These are phyloP conservation scores for Pyrocoelia pectoralis DNA, from an alignment of 2,888 invertebrate species.

Conservation along the genomic window DNA sequence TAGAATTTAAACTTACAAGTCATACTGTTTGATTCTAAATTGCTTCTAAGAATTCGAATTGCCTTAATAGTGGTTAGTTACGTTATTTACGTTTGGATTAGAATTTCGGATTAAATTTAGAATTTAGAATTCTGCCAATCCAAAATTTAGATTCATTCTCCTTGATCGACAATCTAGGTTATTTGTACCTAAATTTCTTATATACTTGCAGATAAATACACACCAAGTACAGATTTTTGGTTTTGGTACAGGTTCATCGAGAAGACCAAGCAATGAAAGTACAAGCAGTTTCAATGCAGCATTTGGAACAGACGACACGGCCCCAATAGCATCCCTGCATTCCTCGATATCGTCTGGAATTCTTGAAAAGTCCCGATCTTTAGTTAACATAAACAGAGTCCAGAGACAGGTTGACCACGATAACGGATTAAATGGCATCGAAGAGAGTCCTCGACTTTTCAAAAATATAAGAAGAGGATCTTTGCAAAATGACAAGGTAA, in stretches of 20 bases:
- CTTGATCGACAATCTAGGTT: too few species aligned
- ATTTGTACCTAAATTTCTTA: too few species aligned
- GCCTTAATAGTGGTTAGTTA: too few species aligned
- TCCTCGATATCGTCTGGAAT: slow-evolving; percentile 25
- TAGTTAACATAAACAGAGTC: slow-evolving; percentile 48
- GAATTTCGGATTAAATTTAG: too few species aligned
- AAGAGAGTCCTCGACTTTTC: slow-evolving; percentile 50
- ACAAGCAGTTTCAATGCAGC: slow-evolving; percentile 52
- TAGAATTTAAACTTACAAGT: too few species aligned
- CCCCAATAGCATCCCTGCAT: slow-evolving; percentile 42
- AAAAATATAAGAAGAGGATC: slow-evolving; percentile 49
- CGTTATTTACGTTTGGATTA: too few species aligned
- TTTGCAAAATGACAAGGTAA: slow-evolving; percentile 51
- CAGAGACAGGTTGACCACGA: slow-evolving; percentile 45
- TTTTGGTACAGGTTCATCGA: slow-evolving; percentile 48
- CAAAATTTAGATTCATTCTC: too few species aligned
- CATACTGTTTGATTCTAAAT: too few species aligned
- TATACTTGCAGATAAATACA: too few species aligned
- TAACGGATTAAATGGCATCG: slow-evolving; percentile 51
- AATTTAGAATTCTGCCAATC: too few species aligned
- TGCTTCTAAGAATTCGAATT: too few species aligned
- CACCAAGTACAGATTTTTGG: too few species aligned
- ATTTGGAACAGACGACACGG: slow-evolving; percentile 45
- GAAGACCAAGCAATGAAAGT: slow-evolving; percentile 55
- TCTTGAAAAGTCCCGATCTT: slow-evolving; percentile 44